phyloP scores from a whole-genome alignment of 2,888 invertebrate genomes.

The Lithophane leautieri region DNA sequence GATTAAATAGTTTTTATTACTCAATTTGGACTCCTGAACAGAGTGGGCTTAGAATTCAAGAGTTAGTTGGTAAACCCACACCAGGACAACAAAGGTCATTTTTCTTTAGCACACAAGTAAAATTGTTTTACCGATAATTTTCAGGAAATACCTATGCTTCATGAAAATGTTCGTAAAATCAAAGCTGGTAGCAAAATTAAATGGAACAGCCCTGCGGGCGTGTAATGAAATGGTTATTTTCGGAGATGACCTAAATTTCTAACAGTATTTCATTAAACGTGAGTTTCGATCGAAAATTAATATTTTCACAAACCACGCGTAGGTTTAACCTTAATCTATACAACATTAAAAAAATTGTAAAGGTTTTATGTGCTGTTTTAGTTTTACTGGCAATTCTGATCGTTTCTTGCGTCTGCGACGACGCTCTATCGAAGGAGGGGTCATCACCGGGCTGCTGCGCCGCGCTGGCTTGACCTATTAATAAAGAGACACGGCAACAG shows the following conservation, averaged over 20 bases:
- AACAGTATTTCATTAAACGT: background rate
- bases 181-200: background rate
- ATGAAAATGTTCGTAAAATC: background rate
- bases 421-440: too few relatives aligned
- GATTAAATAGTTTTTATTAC: background rate
- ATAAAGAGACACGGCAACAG: too few relatives aligned
- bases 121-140: background rate
- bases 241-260: background rate
- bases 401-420: too few relatives aligned
- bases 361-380: too few relatives aligned
- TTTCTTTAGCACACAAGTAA: background rate
- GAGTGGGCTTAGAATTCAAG: background rate
- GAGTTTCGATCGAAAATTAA: background rate
- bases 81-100: background rate
- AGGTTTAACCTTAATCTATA: background rate
- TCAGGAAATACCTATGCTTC: background rate
- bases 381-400: too few relatives aligned
- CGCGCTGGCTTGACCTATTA: too few relatives aligned
- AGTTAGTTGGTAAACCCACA: background rate
- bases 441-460: too few relatives aligned
- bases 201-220: background rate
- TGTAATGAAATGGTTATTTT: slow-evolving; percentile 15
- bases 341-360: too few relatives aligned
- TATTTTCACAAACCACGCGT: background rate
- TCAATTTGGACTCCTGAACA: background rate